Base-by-base conservation (phyloP, 2,797 vertebrate genomes). In the Coregonus suidteri region DNA sequence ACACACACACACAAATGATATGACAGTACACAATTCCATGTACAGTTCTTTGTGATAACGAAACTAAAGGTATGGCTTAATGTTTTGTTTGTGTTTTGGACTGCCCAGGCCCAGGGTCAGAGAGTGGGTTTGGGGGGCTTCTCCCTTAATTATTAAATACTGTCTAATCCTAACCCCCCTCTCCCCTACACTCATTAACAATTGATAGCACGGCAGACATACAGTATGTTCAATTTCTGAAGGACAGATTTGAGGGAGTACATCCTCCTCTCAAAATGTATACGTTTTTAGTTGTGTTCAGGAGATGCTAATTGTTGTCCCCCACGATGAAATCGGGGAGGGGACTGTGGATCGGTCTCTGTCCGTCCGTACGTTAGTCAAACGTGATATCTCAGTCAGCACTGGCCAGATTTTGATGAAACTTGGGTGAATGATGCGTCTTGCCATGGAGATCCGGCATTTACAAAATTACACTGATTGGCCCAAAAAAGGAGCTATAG, bases 101-200 rank as follows among this genome's bases (percentile, higher is more conserved):
- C 25, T 25, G 1, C 25, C 25, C 25, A 25, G 25, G 25, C 25
- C 25, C 25, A 25, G 25, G 25, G 25, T 25, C 25, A 25, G 25
- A 25, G 25, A 25, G 25, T 25, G 25, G 25, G 25, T 25, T 25
- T 25, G 25, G 25, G 25, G 25, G 25, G 80, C 78, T 66, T 15
- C 75, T 85, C 81, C 35, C 87, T 93, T 79, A 92, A 93, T 93
- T 86, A 93, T 92, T 92, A 86, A 93, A 75, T 75, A 85, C 69
- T 53, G 67, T 77, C 89, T 90, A 87, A 91, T 88, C 87, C 89
- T 87, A 81, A 68, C 79, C 87, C 82, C 74, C 80, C 62, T 84
- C 31, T 86, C 2, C 51, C 82, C 83, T 34, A 34, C 34, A 37
- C 66, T 80, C 78, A 88, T 93, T 85, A 88, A 92, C 91, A 84